Evolutionary conservation across 1,140 invertebrate species (phyloP), one percentile per base, ranked within the genome.

Genomic region (Oreohelix idahoensis): DNA sequence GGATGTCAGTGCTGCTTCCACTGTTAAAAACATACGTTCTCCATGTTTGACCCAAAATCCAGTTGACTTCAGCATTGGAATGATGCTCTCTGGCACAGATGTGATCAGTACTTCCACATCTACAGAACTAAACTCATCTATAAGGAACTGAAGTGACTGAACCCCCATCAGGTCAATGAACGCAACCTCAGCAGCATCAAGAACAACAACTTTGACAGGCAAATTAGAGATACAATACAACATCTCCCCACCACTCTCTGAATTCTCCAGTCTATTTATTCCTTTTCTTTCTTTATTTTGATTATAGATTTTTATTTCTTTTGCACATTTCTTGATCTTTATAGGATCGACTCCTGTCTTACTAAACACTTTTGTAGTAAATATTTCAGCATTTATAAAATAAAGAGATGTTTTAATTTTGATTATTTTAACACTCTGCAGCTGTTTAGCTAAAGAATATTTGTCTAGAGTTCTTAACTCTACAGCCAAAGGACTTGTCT

Each of bases 121-220:
- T 15, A 83, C 78, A 11, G 78, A 49, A 10, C 58, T 38, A 10
- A 79, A 66, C 45, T 85, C 80, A n/a, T 45, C 35, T 29, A 85
- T 83, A 23, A 85, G 23, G 74, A 85, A 79, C 80, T 83, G 66
- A 11, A 88, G 53, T 4, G 87, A 76, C 32, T 86, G 77, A 1
- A 88, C 82, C 20, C 87, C 87, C 83, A 86, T 86, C 11, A 86
- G 20, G 53, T 88, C 87, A n/a, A 88, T 29, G 77, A 86, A 88
- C 0, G 83, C 58, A 2, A 88, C 86, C 29, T 63, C 69, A 26
- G 76, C 66, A 26, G 86, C 75, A 74, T 87, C 83, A 2, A 87
- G 32, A 5, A 87, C 23, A 15, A 87, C 36, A 13, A 69, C 49
- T 42, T 78, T 69, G 20, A 79, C 49, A 23, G 53, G 53, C 26